Percentiles rank a stretch among this genome's conserved stretches.
Evolutionary conservation across 2,888 invertebrate species (phyloP).

Genomic region (Cryptosula pallasiana): DNA sequence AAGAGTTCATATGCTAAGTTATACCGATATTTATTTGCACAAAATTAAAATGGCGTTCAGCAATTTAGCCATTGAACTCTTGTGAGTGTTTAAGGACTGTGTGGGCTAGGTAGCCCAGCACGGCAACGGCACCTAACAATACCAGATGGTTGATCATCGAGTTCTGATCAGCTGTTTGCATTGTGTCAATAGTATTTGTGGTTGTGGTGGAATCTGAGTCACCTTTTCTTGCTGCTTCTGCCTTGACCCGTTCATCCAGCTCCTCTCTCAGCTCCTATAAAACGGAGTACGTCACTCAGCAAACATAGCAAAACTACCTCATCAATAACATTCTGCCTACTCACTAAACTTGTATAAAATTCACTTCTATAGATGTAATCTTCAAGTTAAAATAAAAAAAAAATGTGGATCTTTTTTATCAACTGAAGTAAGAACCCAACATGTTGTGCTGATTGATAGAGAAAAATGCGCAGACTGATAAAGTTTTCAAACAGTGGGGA

Average conservation of each 20-base stretch:
- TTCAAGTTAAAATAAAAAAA: no score
- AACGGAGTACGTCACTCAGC: no score
- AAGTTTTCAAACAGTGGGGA: no score
- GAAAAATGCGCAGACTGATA: no score
- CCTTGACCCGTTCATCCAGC: constrained; percentile 56
- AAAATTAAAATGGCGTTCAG: no score
- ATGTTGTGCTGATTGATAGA: no score
- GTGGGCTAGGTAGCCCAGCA: constrained; percentile 14
- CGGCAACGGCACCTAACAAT: background rate
- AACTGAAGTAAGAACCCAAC: no score
- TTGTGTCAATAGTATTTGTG: background rate
- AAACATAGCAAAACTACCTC: no score
- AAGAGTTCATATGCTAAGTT: no score
- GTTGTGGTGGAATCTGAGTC: background rate
- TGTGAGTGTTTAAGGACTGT: constrained; percentile 12
- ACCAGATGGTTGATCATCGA: constrained; percentile 13
- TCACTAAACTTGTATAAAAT: background rate
- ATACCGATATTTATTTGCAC: no score
- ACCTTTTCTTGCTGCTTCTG: background rate
- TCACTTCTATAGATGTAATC: background rate
- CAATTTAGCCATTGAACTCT: constrained; percentile 20
- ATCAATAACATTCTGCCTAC: background rate
- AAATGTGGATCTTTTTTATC: no score
- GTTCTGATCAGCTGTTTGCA: background rate
- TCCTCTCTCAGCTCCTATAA: constrained; percentile 56